Conservation (phyloP, 2,113 vertebrate genomes). For the Atlantisia rogersi region DNA sequence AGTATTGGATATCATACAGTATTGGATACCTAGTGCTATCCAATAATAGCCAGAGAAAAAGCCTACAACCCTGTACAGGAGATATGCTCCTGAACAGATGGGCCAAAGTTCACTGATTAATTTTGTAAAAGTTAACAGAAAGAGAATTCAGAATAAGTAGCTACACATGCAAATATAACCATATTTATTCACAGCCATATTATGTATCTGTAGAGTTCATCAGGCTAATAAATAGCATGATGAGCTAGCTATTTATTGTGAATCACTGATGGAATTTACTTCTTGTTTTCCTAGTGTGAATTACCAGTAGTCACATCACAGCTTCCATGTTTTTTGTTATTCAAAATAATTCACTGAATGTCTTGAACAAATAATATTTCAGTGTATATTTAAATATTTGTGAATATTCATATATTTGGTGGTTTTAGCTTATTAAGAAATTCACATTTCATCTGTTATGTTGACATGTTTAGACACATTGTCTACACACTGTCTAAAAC, state of each 20-base stretch:
- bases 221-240: neutral
- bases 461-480: neutral
- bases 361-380: neutral
- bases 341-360: neutral
- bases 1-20: neutral
- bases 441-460: neutral
- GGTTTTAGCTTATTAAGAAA: neutral
- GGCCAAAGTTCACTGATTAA: neutral
- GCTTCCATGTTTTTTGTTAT: neutral
- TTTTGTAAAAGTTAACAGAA: neutral
- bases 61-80: neutral
- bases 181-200: neutral
- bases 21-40: neutral
- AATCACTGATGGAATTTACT: neutral
- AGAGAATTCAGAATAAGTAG: neutral
- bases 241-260: neutral
- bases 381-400: neutral
- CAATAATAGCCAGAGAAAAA: neutral
- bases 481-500: neutral
- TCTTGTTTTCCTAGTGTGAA: neutral
- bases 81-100: neutral
- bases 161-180: neutral
- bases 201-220: neutral
- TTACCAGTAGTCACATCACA: neutral
- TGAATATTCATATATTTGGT: slow-evolving; percentile 23